Evolutionary conservation across 35 echinoderm and acorn worm genomes (phyloP), one percentile per base, ranked within the genome.

Genomic region (Hemicentrotus pulcherrimus): DNA sequence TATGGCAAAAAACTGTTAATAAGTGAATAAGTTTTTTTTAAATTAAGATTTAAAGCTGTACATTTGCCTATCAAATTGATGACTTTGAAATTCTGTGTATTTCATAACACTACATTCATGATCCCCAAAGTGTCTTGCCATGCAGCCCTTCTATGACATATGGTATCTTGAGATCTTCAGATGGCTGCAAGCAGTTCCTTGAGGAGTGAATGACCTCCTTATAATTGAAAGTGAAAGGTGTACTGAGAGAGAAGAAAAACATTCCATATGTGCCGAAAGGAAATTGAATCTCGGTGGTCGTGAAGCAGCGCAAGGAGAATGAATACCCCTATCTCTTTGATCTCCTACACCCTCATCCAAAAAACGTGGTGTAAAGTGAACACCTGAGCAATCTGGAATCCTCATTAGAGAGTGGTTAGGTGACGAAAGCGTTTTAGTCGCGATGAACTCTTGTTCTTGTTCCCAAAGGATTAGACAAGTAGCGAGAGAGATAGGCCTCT

Each of bases 251-350:
- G 88, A 45, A 47, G 46, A 47, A 90, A 47, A 90, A 90, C 88
- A 90, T 90, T 90, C 88, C 88, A 90, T 90, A 33, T 90, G 88
- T 90, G 88, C 88, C 88, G 88, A 90, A 90, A 90, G 88, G 88
- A 90, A 90, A 90, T 90, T 47, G 11, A 90, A 90, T 90, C 88
- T 47, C n/a, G 33, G 88, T 31, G 4, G 88, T 13, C 32, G 31
- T 22, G 31, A 70, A 46, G 87, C 70, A 30, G 35, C 4, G 32
- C 88, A 7, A 9, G 88, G 88, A 45, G 46, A 90, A 33, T 45
- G 46, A 90, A 33, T 45, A 47, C 32, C 9, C 88, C 88, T 78
- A 3, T 41, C 46, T 90, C 88, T 90, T 90, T 90, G 88, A 90
- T 90, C 32, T 90, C 31, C 5, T 90, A 33, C 88, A 90, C 32